These are phyloP conservation scores for Lucilia sericata DNA, from an alignment of 1,140 invertebrate genomes.

Conservation along the genomic window DNA sequence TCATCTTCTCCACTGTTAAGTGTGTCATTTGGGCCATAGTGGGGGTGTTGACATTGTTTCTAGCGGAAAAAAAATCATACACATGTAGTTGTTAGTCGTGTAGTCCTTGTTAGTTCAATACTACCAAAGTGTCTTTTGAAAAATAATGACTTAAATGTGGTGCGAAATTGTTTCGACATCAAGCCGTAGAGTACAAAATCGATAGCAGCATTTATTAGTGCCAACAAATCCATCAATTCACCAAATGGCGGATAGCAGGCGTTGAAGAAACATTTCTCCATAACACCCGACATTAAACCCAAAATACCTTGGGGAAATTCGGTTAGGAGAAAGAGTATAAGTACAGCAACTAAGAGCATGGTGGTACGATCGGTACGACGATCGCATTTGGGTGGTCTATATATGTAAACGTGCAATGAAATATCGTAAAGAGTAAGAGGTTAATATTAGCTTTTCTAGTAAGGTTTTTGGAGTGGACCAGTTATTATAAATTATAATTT, in stretches of 20 bases:
- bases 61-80: constrained; percentile 67
- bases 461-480: too few relatives aligned
- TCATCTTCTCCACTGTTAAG: too few relatives aligned
- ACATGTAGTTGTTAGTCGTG: constrained; percentile 69
- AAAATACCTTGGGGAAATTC: constrained; percentile 88
- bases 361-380: constrained; percentile 87
- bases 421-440: not conserved
- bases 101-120: constrained; percentile 68
- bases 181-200: constrained; percentile 95
- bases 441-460: too few relatives aligned
- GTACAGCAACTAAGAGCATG: constrained; percentile 88
- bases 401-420: not conserved
- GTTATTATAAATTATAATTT: not conserved
- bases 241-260: constrained; percentile 84
- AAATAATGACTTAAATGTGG: constrained; percentile 85
- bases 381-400: constrained; percentile 73
- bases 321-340: constrained; percentile 86
- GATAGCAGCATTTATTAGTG: constrained; percentile 90
- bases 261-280: constrained; percentile 80
- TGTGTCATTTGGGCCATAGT: too few relatives aligned
- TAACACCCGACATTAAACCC: constrained; percentile 78
- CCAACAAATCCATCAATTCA: constrained; percentile 92
- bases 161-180: constrained; percentile 93
- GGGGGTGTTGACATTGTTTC: too few relatives aligned
- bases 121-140: constrained; percentile 69